Evolutionary conservation across 2,888 invertebrate genomes (phyloP), one percentile per base, ranked within the genome.

Genomic region (Mechanitis messenoides): DNA sequence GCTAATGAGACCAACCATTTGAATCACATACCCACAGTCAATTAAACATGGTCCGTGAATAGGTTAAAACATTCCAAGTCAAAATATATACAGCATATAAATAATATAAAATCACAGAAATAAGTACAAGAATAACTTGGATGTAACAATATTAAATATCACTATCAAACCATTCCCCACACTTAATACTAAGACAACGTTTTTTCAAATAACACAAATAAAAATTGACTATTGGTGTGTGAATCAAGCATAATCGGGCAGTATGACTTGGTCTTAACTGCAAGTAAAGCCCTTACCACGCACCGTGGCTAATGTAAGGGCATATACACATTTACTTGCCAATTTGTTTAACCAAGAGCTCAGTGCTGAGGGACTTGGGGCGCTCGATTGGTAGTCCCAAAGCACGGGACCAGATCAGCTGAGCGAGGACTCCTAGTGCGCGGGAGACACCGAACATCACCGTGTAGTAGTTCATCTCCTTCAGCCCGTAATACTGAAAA

Each of bases 391-490:
- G 96, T 38, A 96, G 89, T 59, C 96, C 95, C 66, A 97, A 92
- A 47, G 96, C 96, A 68, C 97, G 92, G 71, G 95, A 95, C 97
- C 97, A 97, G 68, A 97, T 92, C 68, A 96, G 88, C 64, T 96
- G 95, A 0, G 97, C 93, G 74, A 95, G 87, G 61, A 95, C 95
- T 62, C 97, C 97, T 50, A 97, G 92, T 1, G 97, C 96, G 76
- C 97, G 93, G 1, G 96, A 96, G 59, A 97, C 96, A 65, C 97
- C 97, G 85, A 97, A 97, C 84, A 97, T 91, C 45, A 97, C 97
- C 31, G 97, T 97, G 92, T 97, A 97, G 91, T 95, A 97, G 89
- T 93, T 95, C 96, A 96, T 97, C 91, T 97, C 97, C 76, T 93
- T 96, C 91, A 97, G 92, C 63, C 96, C 96, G 83, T 95, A 97